phyloP scores from a whole-genome alignment of 2,113 vertebrate genomes.

The Notechis scutatus region DNA sequence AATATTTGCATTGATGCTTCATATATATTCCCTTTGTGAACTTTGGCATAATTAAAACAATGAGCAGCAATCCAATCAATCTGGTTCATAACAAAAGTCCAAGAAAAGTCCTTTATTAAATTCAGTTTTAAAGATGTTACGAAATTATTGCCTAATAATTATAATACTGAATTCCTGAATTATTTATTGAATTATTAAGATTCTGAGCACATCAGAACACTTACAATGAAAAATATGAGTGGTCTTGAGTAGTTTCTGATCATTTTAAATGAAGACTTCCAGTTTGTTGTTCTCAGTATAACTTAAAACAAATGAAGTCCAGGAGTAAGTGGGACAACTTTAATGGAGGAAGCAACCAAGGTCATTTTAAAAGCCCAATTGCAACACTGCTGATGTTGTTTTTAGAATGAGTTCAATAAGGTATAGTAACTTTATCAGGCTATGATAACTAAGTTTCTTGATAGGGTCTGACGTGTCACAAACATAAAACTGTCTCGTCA shows the following conservation, averaged over 20 bases:
- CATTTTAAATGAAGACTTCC: background rate
- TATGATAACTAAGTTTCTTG: constrained; percentile 64
- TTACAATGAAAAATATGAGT: background rate
- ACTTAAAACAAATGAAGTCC: background rate
- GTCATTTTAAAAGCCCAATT: constrained; percentile 62
- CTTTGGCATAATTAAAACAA: background rate
- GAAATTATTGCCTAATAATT: too few species aligned
- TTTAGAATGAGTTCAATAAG: constrained; percentile 72
- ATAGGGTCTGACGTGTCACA: constrained; percentile 73
- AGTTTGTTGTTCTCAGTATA: background rate
- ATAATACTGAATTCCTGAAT: background rate
- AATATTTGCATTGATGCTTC: background rate
- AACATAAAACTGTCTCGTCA: constrained; percentile 72
- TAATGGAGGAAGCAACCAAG: constrained; percentile 51
- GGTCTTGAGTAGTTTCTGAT: background rate
- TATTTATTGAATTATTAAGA: background rate
- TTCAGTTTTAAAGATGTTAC: background rate
- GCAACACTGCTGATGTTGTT: constrained; percentile 65
- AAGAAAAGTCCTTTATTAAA: background rate
- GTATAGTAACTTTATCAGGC: constrained; percentile 65
- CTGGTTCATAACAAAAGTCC: background rate
- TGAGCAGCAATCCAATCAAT: background rate
- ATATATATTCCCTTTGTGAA: background rate
- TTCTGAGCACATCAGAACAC: background rate
- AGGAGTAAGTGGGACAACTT: constrained; percentile 27